phyloP scores from a whole-genome alignment of 2,888 invertebrate genomes.

The Xestia sexstrigata region DNA sequence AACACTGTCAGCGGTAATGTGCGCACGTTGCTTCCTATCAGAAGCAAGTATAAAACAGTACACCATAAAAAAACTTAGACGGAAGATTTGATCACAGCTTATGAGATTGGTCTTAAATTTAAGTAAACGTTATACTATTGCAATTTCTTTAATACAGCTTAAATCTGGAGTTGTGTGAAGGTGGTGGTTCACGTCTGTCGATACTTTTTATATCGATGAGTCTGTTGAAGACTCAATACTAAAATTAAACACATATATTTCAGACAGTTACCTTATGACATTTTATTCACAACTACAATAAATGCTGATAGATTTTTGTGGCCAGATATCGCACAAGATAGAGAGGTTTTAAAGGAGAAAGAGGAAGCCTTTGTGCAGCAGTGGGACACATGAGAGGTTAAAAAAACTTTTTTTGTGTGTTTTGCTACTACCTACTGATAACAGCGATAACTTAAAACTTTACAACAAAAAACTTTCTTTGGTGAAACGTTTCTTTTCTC shows the following conservation, averaged over 20 bases:
- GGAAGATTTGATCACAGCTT: slow-evolving; percentile 1
- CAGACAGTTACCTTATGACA: neutral
- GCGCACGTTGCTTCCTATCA: neutral
- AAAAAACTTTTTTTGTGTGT: neutral
- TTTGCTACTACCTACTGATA: neutral
- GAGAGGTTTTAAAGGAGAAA: too few relatives aligned
- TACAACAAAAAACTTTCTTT: neutral
- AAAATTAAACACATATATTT: neutral
- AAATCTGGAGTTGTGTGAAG: slow-evolving; percentile 61
- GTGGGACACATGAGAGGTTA: too few relatives aligned
- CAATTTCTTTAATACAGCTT: slow-evolving; percentile 68
- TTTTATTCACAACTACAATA: neutral
- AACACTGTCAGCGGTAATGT: too few relatives aligned
- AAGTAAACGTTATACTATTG: slow-evolving; percentile 69
- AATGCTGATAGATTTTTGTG: too few relatives aligned
- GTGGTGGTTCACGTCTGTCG: slow-evolving; percentile 30
- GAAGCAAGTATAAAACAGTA: neutral
- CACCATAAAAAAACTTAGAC: neutral
- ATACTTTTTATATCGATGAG: slow-evolving; percentile 13
- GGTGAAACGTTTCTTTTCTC: neutral
- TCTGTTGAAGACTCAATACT: neutral
- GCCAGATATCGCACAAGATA: too few relatives aligned
- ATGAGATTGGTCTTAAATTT: slow-evolving; percentile 39
- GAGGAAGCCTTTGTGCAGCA: too few relatives aligned
- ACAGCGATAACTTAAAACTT: neutral